Evolutionary conservation across 2,888 invertebrate genomes (phyloP), one percentile per base, ranked within the genome.

Genomic region (Seira sanloemensis): DNA sequence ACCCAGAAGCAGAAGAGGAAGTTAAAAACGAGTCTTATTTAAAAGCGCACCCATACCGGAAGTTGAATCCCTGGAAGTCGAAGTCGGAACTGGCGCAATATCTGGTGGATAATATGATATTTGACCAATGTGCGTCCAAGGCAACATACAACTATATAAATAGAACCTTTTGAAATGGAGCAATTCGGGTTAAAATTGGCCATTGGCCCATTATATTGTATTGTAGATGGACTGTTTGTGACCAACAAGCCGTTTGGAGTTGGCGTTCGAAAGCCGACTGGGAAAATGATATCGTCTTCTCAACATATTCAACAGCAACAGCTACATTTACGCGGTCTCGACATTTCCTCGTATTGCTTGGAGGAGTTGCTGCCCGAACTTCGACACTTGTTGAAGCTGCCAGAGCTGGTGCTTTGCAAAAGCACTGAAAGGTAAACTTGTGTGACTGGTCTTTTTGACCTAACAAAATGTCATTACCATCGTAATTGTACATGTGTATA

Each of bases 171-270:
- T 66, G 27, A 16, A 67, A 67, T 9, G n/a, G n/a, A n/a, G n/a
- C n/a, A n/a, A n/a, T n/a, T n/a, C 7, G 2, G 5, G 12, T 1
- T 69, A 46, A 18, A 69, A 24, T 68, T 12, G 16, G n/a, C n/a
- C n/a, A n/a, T n/a, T 50, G 19, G 21, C 54, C 21, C 54, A 5
- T 27, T 7, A 9, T 50, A 24, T 46, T 71, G 4, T 12, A 18
- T 58, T 12, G 7, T 25, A 88, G 88, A 86, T 62, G 88, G 87
- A 26, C n/a, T 88, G 1, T 72, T 88, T 19, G 86, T 84, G 0
- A 69, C 87, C 1, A 88, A 88, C 65, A 88, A 88, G 21, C 88
- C 88, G 0, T 87, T 85, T 73, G 88, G 88, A 21, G 86, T 88
- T 4, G 88, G 88, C 23, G 81, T 85, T 5, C 27, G 46, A 16